Base-by-base conservation (phyloP, 2,888 invertebrate species). In the Cremastobaeus sp. region DNA sequence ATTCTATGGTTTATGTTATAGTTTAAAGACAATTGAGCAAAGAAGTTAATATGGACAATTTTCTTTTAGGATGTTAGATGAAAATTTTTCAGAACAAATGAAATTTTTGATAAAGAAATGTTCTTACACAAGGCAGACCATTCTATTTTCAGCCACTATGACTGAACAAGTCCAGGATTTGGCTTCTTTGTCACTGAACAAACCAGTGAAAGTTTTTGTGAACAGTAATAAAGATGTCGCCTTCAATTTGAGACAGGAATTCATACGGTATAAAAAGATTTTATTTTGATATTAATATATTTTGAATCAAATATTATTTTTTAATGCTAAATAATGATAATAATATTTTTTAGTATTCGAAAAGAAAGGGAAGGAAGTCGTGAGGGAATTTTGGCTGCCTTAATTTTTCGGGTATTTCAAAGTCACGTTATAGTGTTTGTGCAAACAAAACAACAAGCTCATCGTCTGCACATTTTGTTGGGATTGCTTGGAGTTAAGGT, bases 101-200 rank as follows among this genome's bases (percentile, higher is more conserved):
- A 98, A 97, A 85, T 98, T 99, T 89, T 96, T 99, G 81, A 95
- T 99, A 48, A 92, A 93, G 12, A 94, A 97, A 81, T 99, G 99
- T 88, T 92, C 97, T 0, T 91, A 93, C 64, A 96, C 94, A 11
- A 91, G 98, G 6, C 99, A 99, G 89, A 99, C 98, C 0, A 95
- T 99, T 92, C 89, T 99, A 65, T 99, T 99, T 89, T 99, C 99
- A 0, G 99, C 99, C 28, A 99, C 99, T 9, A 99, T 99, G 98
- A 97, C 97, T n/a, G 98, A 98, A 57, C 93, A 96, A 88, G 98
- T 98, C 0, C 94, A 96, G 88, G 97, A 97, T 88, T 89, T 99
- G 59, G 98, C 97, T 0, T 93, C 96, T 0, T 95, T 99, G 0
- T 98, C 98, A 0, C 89, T 99, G 18, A 92, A 93, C 75, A 95